Base-by-base conservation (phyloP, 2,888 invertebrate genomes). In the Thera obeliscata region DNA sequence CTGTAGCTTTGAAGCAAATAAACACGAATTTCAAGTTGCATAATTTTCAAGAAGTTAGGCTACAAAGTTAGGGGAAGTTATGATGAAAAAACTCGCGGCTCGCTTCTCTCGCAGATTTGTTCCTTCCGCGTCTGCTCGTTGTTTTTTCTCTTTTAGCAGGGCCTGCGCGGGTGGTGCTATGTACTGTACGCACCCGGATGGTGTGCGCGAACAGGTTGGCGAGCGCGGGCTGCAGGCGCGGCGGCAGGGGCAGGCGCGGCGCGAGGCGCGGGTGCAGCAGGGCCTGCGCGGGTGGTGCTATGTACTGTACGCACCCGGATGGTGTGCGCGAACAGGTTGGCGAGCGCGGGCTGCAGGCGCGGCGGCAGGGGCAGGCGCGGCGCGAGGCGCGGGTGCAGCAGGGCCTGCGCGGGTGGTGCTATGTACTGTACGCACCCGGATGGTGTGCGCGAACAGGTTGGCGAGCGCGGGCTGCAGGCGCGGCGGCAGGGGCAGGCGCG, bases 161-260 rank as follows among this genome's bases (percentile, higher is more conserved):
- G 22, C 22, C 22, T 22, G 22, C 22, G 22, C 22, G 22, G 22
- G 22, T 22, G 22, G 22, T 22, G 38, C 38, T 12, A 7, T 5
- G 52, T 1, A 33, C 22, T 22, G 22, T 36, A 52, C 46, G 60
- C 88, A 98, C 98, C 95, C 98, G 95, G 85, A 99, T 98, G 61
- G 99, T 99, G 91, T 98, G 98, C 83, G 97, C 96, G 94, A 98
- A 98, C 74, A 98, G 95, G 87, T 96, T 97, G 77, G 96, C 96
- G 74, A 98, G 96, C 65, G 97, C 96, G 72, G 97, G 96, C 87
- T 97, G 96, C 78, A 99, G 95, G 76, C 98, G 95, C 74, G 96
- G 95, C 63, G 99, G 99, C 74, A 99, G 94, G 67, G 98, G 98
- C 85, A 99, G 94, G 78, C 95, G 94, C 60, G 96, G 95, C 68